These are phyloP conservation scores for Blastobasis lacticolella DNA, from an alignment of 2,888 invertebrate genomes.

Conservation along the genomic window DNA sequence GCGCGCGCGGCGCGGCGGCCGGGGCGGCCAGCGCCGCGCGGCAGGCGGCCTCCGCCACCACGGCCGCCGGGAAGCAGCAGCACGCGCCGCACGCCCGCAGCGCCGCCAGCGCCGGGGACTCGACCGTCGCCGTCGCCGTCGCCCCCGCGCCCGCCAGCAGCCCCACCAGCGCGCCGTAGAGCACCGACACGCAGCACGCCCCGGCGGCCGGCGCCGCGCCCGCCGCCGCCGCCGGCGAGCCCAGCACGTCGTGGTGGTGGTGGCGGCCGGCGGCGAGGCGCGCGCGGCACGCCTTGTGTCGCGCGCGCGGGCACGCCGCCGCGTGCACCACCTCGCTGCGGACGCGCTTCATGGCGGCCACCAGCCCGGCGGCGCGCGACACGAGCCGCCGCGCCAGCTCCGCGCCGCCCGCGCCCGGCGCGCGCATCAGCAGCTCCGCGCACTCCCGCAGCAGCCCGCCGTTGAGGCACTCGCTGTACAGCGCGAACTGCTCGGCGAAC, in stretches of 20 bases:
- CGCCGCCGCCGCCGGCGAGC: slow-evolving; percentile 57
- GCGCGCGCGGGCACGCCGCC: slow-evolving; percentile 61
- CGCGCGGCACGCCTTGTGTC: slow-evolving; percentile 67
- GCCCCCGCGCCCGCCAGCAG: slow-evolving; percentile 60
- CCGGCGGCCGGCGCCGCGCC: slow-evolving; percentile 50
- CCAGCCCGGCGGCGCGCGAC: slow-evolving; percentile 71
- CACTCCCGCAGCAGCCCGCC: slow-evolving; percentile 73
- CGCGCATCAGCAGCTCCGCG: slow-evolving; percentile 67
- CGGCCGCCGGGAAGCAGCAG: slow-evolving; percentile 76
- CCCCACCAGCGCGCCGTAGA: slow-evolving; percentile 69
- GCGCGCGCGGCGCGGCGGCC: slow-evolving; percentile 49
- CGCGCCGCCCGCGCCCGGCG: slow-evolving; percentile 50
- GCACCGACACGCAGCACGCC: slow-evolving; percentile 71
- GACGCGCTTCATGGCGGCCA: slow-evolving; percentile 72
- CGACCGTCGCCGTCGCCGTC: slow-evolving; percentile 44
- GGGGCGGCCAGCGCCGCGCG: slow-evolving; percentile 58
- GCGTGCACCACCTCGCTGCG: slow-evolving; percentile 73
- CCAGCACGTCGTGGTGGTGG: slow-evolving; percentile 76
- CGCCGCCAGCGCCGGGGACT: slow-evolving; percentile 66
- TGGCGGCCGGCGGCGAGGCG: slow-evolving; percentile 62
- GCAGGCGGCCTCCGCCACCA: slow-evolving; percentile 63
- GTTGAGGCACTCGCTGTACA: slow-evolving; percentile 74
- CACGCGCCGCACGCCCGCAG: slow-evolving; percentile 75
- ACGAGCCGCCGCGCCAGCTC: slow-evolving; percentile 69
- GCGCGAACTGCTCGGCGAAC: slow-evolving; percentile 74